Conservation (phyloP, 2,888 invertebrate species). For the Galerucella pusilla region DNA sequence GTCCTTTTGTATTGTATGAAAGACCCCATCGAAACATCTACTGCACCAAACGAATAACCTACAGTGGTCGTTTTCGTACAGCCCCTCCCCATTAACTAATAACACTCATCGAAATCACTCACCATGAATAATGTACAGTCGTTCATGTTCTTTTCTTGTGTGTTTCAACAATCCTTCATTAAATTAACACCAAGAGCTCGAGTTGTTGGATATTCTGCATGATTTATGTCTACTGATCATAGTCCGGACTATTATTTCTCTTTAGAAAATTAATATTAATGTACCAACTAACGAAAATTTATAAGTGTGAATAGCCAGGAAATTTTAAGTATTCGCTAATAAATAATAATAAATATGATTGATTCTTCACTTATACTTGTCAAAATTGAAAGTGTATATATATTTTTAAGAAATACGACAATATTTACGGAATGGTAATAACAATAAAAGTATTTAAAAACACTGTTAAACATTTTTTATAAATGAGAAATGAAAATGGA, state of each 20-base stretch:
- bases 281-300: background rate
- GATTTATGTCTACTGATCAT: conserved; percentile 37
- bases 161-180: conserved; percentile 48
- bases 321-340: background rate
- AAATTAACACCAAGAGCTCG: conserved; percentile 46
- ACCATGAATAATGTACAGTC: conserved; percentile 46
- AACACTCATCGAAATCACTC: conserved; percentile 45
- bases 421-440: too few species aligned
- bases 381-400: background rate
- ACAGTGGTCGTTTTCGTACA: conserved; percentile 44
- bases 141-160: conserved; percentile 45
- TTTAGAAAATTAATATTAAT: conserved; percentile 3
- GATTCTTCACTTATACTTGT: background rate
- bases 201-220: conserved; percentile 36
- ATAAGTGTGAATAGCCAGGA: background rate
- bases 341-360: background rate
- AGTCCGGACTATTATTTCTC: conserved; percentile 4
- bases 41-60: conserved; percentile 42
- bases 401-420: too few species aligned
- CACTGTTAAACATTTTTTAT: too few species aligned
- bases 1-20: conserved; percentile 40
- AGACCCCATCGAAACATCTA: conserved; percentile 44
- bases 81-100: conserved; percentile 44
- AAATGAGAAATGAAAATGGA: too few species aligned
- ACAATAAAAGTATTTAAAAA: too few species aligned